These are phyloP conservation scores for Sciaenops ocellatus DNA, from an alignment of 2,797 vertebrate genomes.

Conservation along the genomic window DNA sequence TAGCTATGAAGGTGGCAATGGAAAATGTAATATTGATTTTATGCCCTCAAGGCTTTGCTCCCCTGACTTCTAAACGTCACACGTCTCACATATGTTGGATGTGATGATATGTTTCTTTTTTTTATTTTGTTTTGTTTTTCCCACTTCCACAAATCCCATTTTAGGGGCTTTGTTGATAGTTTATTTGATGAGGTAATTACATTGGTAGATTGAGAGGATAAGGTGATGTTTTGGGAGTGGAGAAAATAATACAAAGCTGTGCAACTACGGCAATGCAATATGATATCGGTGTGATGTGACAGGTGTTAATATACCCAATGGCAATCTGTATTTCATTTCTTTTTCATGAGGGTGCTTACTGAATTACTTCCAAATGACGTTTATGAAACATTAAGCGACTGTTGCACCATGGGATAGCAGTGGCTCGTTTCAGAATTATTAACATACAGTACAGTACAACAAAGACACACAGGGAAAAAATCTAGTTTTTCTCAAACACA, in stretches of 20 bases:
- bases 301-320: conserved; percentile 77
- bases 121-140: conserved; percentile 58
- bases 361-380: conserved; percentile 78
- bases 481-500: conserved; percentile 56
- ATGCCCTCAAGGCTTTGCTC: conserved; percentile 87
- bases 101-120: conserved; percentile 78
- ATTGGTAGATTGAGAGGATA: conserved; percentile 64
- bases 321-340: conserved; percentile 79
- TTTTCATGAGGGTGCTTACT: conserved; percentile 75
- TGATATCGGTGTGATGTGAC: conserved; percentile 75
- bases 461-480: conserved; percentile 42
- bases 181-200: conserved; percentile 82
- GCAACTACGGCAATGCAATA: conserved; percentile 60
- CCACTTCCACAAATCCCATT: conserved; percentile 76
- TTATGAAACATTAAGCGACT: conserved; percentile 75
- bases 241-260: conserved; percentile 74
- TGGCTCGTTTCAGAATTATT: conserved; percentile 61
- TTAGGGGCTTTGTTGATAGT: conserved; percentile 63
- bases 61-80: conserved; percentile 83
- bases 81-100: conserved; percentile 78
- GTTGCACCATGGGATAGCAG: conserved; percentile 57
- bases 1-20: conserved; percentile 89
- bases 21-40: conserved; percentile 92
- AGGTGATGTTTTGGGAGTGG: conserved; percentile 71
- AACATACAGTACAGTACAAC: conserved; percentile 33